Evolutionary conservation across 2,797 vertebrate genomes (phyloP), one percentile per base, ranked within the genome.

Genomic region (Orestias chungarensis): DNA sequence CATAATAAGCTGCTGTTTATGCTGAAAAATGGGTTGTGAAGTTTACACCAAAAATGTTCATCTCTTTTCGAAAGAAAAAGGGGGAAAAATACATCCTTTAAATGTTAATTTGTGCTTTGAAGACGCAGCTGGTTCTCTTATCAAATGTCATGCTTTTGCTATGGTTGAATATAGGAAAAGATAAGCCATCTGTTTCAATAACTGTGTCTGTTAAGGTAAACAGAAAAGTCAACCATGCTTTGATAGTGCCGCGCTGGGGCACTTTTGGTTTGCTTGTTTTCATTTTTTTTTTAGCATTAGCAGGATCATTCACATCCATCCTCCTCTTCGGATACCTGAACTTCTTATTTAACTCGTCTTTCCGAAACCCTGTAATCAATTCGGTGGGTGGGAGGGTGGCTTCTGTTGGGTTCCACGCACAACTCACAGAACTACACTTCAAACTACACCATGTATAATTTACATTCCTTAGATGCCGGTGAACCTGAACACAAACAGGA

Each of bases 391-490:
- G 46, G 23, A 6, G 31, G 8, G 55, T 20, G 71, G 42, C 46
- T 18, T 66, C 25, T 68, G 65, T 80, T 78, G 81, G 78, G 80
- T 29, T 81, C 76, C 68, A 72, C 82, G 73, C 78, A 73, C 52
- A 64, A 76, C 71, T 76, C 76, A 71, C 55, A 35, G 31, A 82
- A 80, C 80, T 78, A 85, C 87, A 80, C 79, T 78, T 78, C 78
- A 74, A 90, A 91, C 83, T 76, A 86, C 89, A 92, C 82, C 90
- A 87, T 91, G 83, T 92, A 85, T 92, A 93, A 94, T 95, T 95
- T 94, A 92, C 92, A 94, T 95, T 95, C 94, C 88, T 91, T 69
- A 82, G 89, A 93, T 94, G 84, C 87, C 92, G 82, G 88, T 92
- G 88, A 91, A 93, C 90, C 86, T 90, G 88, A 89, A 87, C 85